A percentile compares a stretch with the other conserved stretches of the same genome.
phyloP scores from a whole-genome alignment of 1,140 invertebrate species.

The Paralvinella palmiformis region DNA sequence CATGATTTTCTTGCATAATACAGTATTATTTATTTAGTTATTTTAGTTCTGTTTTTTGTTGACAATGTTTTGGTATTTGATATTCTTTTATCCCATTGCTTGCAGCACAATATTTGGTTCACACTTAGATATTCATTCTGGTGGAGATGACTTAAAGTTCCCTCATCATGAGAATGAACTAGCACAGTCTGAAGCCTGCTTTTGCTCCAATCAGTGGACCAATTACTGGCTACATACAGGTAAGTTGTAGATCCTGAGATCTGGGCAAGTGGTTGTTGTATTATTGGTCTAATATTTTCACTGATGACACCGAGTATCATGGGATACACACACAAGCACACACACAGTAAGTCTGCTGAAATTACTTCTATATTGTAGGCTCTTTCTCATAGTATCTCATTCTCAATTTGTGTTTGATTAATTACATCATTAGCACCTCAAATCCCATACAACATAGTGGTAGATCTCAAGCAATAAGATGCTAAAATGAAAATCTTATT shows the following conservation, averaged over 20 bases:
- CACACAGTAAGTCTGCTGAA: not conserved
- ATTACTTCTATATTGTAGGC: too few relatives aligned
- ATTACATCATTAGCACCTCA: too few relatives aligned
- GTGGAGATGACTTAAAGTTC: conserved; percentile 96
- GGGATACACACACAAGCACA: not conserved
- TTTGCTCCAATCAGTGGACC: not conserved
- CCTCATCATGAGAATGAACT: conserved; percentile 99
- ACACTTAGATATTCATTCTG: conserved; percentile 92
- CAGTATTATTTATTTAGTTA: too few relatives aligned
- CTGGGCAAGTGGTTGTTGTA: not conserved
- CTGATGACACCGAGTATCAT: not conserved
- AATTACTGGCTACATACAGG: conserved; percentile 1
- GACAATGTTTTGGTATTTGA: too few relatives aligned
- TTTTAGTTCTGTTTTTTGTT: too few relatives aligned
- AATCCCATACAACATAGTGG: too few relatives aligned
- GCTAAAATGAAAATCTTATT: too few relatives aligned
- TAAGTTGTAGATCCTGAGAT: not conserved
- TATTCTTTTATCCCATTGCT: too few relatives aligned
- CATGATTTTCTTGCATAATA: too few relatives aligned
- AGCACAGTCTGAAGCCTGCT: conserved; percentile 77
- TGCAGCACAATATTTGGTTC: conserved; percentile 61
- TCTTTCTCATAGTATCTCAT: too few relatives aligned
- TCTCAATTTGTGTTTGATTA: too few relatives aligned
- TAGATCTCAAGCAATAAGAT: too few relatives aligned
- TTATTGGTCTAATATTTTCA: not conserved